These are phyloP conservation scores for Anastrepha obliqua DNA, from an alignment of 1,140 invertebrate species.

Conservation along the genomic window DNA sequence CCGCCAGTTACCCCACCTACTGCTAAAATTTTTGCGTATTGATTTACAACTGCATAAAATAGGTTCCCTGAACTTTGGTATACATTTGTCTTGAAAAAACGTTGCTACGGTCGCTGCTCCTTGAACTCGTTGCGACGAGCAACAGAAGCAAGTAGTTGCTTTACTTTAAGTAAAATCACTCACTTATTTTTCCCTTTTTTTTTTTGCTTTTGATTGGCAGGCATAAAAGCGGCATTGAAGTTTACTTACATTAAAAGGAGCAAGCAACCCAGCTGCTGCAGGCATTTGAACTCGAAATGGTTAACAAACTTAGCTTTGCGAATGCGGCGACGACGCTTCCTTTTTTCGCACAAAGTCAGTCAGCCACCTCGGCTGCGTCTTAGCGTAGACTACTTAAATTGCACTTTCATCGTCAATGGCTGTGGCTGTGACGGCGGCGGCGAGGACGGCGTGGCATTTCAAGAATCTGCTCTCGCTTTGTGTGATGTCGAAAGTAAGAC, in stretches of 20 bases:
- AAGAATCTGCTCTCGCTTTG: too few relatives aligned
- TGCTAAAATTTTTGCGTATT: too few relatives aligned
- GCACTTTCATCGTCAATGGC: too few relatives aligned
- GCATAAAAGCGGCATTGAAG: conserved; percentile 3
- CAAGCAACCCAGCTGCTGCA: not conserved
- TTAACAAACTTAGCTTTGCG: not conserved
- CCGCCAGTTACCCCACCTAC: too few relatives aligned
- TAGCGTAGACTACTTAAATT: not conserved
- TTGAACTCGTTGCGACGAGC: not conserved
- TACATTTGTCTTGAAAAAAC: not conserved
- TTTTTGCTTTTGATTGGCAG: not conserved
- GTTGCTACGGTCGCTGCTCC: conserved; percentile 13
- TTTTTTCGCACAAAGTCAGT: not conserved
- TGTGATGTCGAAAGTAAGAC: not conserved
- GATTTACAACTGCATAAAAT: too few relatives aligned
- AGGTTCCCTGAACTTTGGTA: not conserved
- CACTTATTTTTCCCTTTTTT: not conserved
- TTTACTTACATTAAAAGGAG: not conserved
- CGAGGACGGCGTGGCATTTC: not conserved
- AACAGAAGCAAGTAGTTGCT: not conserved
- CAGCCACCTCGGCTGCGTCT: not conserved
- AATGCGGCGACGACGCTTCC: not conserved
- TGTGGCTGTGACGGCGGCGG: not conserved
- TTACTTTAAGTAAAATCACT: not conserved
- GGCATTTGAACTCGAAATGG: not conserved